Conservation (phyloP, 2,888 invertebrate genomes). For the Dicroscelio sp. region DNA sequence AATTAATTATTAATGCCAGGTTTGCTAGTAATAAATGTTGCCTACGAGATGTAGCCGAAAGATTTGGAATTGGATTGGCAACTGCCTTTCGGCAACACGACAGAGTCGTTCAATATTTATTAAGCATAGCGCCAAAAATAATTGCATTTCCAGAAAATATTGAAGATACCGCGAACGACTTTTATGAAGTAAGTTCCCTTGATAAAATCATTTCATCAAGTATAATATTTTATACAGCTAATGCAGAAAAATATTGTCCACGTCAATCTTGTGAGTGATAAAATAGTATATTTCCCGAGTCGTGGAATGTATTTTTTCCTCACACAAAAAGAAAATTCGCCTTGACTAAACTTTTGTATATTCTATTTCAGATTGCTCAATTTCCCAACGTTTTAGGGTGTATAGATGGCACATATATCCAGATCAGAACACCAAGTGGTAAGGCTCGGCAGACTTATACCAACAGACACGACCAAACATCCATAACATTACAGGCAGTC, state of each 20-base stretch:
- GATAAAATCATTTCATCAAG: too few relatives aligned
- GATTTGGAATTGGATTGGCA: not conserved
- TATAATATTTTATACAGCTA: too few relatives aligned
- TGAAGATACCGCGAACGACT: not conserved
- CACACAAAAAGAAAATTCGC: not conserved
- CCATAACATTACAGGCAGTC: slow-evolving; percentile 5
- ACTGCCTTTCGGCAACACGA: not conserved
- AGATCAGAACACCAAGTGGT: not conserved
- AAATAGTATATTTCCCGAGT: too few relatives aligned
- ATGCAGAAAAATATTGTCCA: too few relatives aligned
- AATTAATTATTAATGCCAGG: too few relatives aligned
- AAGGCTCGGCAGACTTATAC: not conserved
- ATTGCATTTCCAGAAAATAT: slow-evolving; percentile 11
- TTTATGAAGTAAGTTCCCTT: not conserved
- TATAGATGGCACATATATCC: slow-evolving; percentile 4
- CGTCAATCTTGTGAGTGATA: too few relatives aligned
- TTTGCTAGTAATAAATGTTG: slow-evolving; percentile 19
- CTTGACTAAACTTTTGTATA: not conserved
- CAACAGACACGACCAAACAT: not conserved
- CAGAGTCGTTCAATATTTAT: not conserved
- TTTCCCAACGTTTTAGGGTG: not conserved
- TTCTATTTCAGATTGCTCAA: slow-evolving; percentile 6
- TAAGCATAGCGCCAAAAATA: slow-evolving; percentile 1
- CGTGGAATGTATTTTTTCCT: not conserved
- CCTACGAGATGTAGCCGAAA: not conserved